Evolutionary conservation across 2,888 invertebrate species (phyloP).

Genomic region (Rhogogaster chlorosoma): DNA sequence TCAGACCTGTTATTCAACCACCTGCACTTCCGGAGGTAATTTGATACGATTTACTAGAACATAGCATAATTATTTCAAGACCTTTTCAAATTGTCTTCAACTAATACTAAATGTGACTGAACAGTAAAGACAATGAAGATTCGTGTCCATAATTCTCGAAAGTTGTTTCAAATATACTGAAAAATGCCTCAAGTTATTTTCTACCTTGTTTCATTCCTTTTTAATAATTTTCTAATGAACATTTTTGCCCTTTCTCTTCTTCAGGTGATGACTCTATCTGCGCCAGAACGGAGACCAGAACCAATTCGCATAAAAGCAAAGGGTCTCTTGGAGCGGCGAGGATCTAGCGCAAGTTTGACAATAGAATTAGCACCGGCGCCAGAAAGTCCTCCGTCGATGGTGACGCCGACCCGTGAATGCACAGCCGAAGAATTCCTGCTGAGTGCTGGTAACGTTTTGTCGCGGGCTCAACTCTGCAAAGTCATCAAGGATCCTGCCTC

Average conservation of each 20-base stretch:
- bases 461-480: constrained; percentile 79
- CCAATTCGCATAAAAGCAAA: constrained; percentile 81
- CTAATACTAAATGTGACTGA: too few species aligned
- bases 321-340: constrained; percentile 90
- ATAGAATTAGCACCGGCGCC: constrained; percentile 83
- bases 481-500: constrained; percentile 78
- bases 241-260: constrained; percentile 6
- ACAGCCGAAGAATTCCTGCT: constrained; percentile 80
- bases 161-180: neutral
- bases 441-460: constrained; percentile 80
- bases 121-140: neutral
- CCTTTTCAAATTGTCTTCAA: neutral
- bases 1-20: constrained; percentile 55
- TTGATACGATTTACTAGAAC: neutral
- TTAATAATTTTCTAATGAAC: neutral
- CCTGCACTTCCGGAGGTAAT: constrained; percentile 69
- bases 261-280: constrained; percentile 68
- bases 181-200: neutral
- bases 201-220: neutral
- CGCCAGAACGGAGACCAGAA: constrained; percentile 74
- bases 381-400: constrained; percentile 75
- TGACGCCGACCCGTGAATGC: constrained; percentile 81
- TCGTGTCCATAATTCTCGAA: neutral
- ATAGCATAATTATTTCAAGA: neutral
- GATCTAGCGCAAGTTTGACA: constrained; percentile 94